Base-by-base conservation (phyloP, 2,888 invertebrate genomes). In the Hydroisotoma schaefferi region DNA sequence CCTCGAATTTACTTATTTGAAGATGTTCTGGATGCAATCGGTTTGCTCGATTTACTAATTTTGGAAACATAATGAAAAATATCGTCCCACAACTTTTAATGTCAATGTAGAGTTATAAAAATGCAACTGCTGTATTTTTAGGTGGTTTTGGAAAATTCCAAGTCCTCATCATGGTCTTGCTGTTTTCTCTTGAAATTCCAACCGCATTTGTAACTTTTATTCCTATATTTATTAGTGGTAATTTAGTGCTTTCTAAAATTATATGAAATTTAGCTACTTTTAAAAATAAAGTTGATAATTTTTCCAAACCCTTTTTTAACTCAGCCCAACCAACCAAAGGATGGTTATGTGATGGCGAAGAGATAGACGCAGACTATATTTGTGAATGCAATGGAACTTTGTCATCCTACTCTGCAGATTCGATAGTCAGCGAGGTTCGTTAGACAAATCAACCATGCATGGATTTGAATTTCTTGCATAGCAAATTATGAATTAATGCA, bases 91-190 rank as follows among this genome's bases (percentile, higher is more conserved):
- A 43, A 43, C 22, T 28, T 40, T n/a, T n/a, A n/a, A n/a, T n/a
- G n/a, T n/a, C n/a, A n/a, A n/a, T n/a, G n/a, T n/a, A n/a, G n/a
- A n/a, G n/a, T n/a, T n/a, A n/a, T n/a, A n/a, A n/a, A n/a, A n/a
- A n/a, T n/a, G n/a, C n/a, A n/a, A n/a, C n/a, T n/a, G n/a, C n/a
- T n/a, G n/a, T n/a, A n/a, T n/a, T 55, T 48, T 8, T 15, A 65
- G 65, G 65, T 44, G 65, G 63, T 29, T 66, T 66, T 28, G 65
- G 65, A 1, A 33, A 15, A 2, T 67, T 61, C 38, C 67, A 67
- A 48, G 29, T 33, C 26, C 25, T 59, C 12, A 55, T 62, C 4
- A 25, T 67, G 12, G 10, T 64, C 18, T 51, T 43, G 2, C 59
- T 67, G 4, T 56, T 64, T 1, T 33, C 23, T 1, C 46, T 62